Evolutionary conservation across 2,888 invertebrate species (phyloP), one percentile per base, ranked within the genome.

Genomic region (Formica aserva): DNA sequence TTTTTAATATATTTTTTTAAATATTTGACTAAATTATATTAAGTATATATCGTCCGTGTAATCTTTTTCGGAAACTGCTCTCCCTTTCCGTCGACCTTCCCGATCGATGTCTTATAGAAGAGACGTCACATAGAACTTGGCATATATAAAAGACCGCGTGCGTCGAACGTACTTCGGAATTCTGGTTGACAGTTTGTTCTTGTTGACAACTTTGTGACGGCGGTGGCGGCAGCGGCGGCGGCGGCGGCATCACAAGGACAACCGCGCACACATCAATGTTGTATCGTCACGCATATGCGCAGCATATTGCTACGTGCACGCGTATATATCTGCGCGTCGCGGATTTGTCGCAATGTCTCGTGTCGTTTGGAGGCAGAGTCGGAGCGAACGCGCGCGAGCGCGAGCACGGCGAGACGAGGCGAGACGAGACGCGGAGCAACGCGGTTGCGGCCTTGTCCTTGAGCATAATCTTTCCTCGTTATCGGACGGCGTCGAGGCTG

Each of bases 381-480:
- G 71, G 38, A 41, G 80, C 67, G 60, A 63, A 15, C 45, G 77
- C 29, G 66, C 22, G 41, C 66, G 45, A 13, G 66, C 52, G 66
- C 29, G 77, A 41, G 6, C 66, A 26, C 0, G 76, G n/a, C 52
- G 66, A 55, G 77, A 57, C 57, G 32, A 18, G 22, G 35, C 72
- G 52, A 26, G 74, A 74, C 80, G 52, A 26, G 55, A 52, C 18
- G 52, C 63, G 29, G 32, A 45, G 74, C 74, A 35, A 38, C 71
- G 57, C 71, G 72, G 75, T 82, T 82, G 82, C 76, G 93, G 94
- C 94, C 94, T 94, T 94, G 94, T 94, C 94, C 94, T 94, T 94
- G 94, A 87, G 88, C 92, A 92, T 94, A 94, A 94, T 94, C 94
- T 94, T 92, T 92, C 88, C 92, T 94, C 93, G 93, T 94, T 94